These are phyloP conservation scores for Ephialtes manifestator DNA, from an alignment of 2,888 invertebrate species.

Conservation along the genomic window DNA sequence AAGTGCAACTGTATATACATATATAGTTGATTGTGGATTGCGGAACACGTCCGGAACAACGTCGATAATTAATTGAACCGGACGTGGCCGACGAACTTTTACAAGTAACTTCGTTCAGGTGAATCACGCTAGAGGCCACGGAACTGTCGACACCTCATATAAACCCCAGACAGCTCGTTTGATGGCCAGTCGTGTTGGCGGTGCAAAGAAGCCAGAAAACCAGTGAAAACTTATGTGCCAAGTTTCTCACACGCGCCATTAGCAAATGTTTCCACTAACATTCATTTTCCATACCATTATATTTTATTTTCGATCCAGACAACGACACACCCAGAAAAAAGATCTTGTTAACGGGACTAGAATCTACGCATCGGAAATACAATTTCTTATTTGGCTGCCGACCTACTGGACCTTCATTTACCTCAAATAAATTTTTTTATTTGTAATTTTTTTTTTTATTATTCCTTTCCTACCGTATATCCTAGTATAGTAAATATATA, in stretches of 20 bases:
- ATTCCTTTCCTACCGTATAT: no score
- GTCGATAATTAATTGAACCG: conserved; percentile 41
- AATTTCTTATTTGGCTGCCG: no score
- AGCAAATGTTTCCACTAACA: background rate
- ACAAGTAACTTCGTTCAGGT: conserved; percentile 40
- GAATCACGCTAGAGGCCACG: conserved; percentile 44
- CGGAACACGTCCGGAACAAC: conserved; percentile 33
- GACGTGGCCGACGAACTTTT: conserved; percentile 43
- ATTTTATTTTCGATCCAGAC: conserved; percentile 19
- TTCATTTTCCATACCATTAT: conserved; percentile 2
- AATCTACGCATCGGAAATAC: no score
- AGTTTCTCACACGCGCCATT: conserved; percentile 28
- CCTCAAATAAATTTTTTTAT: no score
- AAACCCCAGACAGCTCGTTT: conserved; percentile 44
- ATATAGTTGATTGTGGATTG: conserved; percentile 15
- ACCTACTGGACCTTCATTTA: no score
- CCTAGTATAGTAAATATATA: no score
- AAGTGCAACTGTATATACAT: background rate
- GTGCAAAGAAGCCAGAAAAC: conserved; percentile 22
- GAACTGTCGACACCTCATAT: conserved; percentile 42
- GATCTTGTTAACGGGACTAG: no score
- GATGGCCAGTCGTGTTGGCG: conserved; percentile 14
- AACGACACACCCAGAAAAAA: no score
- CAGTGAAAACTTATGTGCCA: conserved; percentile 29
- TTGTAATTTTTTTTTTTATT: no score